Base-by-base conservation (phyloP, 1,140 invertebrate genomes). In the Eufriesea mexicana region DNA sequence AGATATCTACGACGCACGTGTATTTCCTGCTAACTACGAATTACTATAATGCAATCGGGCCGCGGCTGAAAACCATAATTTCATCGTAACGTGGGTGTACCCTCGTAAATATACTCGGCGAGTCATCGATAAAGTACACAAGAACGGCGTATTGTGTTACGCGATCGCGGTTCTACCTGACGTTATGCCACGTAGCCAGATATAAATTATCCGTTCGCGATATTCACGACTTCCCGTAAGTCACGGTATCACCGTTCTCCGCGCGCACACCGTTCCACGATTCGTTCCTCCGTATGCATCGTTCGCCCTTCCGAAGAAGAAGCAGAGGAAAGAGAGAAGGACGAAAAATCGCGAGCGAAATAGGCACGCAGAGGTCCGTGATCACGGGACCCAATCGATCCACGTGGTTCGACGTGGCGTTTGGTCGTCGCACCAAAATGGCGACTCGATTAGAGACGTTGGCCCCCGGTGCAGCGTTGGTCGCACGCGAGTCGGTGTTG, bases 21-120 rank as follows among this genome's bases (percentile, higher is more conserved):
- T 49, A 71, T 68, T 83, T 83, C 81, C 75, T 70, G 49, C 84
- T 80, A 67, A 71, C 57, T 20, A 70, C 74, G 68, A 59, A 82
- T 86, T 70, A 51, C 45, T 57, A 35, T 35, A 80, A 62, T 47
- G 51, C 42, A 64, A 84, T 85, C 70, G 55, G 7, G 66, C 18
- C 55, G n/a, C 81, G 47, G 45, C 47, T 67, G 74, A 71, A 68
- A 54, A 79, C 74, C 67, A 64, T 84, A 84, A 84, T 79, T 62
- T 84, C 49, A 47, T 64, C 75, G 62, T 71, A 71, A 83, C 75
- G 81, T 78, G 81, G 80, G 80, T 83, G 74, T 78, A 83, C 12
- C 23, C 47, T 55, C 75, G 54, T 79, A 79, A 83, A 83, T 83
- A 79, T 20, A 47, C 14, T 66, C 57, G 5, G 57, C 47, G 20